phyloP scores from a whole-genome alignment of 2,888 invertebrate species.

The Limnephilus lunatus region DNA sequence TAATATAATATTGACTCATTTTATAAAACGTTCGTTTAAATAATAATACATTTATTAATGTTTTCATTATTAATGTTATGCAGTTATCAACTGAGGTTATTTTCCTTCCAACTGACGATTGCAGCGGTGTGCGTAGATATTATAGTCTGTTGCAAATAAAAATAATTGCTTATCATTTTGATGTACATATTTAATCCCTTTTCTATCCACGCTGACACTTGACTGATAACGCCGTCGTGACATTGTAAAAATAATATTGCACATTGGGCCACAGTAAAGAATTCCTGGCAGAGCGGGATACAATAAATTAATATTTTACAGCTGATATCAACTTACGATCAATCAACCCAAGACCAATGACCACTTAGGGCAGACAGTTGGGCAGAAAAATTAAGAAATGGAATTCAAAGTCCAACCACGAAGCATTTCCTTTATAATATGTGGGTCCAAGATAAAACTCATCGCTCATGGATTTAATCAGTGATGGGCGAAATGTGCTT shows the following conservation, averaged over 20 bases:
- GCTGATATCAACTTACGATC: not conserved
- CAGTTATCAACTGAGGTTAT: not conserved
- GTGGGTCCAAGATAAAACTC: not conserved
- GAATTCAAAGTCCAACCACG: not conserved
- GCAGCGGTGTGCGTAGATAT: not conserved
- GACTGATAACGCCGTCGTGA: not conserved
- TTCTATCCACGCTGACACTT: not conserved
- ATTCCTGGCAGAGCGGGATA: not conserved
- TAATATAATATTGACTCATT: no score
- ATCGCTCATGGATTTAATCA: no score
- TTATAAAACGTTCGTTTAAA: no score
- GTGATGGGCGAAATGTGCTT: no score
- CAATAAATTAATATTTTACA: not conserved
- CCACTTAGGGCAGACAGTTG: not conserved
- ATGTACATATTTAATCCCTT: not conserved
- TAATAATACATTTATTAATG: no score
- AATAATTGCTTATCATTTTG: slow-evolving; percentile 65
- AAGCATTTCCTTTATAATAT: not conserved
- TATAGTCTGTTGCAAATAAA: not conserved
- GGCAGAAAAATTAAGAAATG: not conserved
- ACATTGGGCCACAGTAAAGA: not conserved
- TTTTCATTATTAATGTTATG: not conserved
- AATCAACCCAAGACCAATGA: not conserved
- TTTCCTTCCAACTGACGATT: not conserved
- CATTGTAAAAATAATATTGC: not conserved